These are phyloP conservation scores for Saguinus imperator DNA, from an alignment of 2,113 vertebrate species.

Conservation along the genomic window DNA sequence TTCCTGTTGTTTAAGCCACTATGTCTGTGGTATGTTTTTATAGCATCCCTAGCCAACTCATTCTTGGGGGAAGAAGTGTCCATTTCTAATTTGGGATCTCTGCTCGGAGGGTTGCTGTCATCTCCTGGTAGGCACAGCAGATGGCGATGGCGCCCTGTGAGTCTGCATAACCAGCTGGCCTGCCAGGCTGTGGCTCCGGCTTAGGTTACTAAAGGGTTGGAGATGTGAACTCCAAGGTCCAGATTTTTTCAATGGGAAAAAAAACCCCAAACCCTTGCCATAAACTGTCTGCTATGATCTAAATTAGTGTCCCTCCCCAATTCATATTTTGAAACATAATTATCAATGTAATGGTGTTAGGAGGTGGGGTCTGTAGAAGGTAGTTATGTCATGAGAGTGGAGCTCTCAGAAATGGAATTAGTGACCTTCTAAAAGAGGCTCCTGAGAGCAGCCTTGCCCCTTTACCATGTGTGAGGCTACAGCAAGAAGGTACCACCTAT, in stretches of 20 bases:
- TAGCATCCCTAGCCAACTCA: not conserved
- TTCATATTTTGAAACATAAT: not conserved
- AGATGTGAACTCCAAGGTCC: not conserved
- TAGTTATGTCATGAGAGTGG: not conserved
- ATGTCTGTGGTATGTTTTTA: not conserved
- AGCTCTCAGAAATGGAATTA: not conserved
- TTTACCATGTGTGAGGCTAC: not conserved
- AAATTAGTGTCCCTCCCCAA: not conserved
- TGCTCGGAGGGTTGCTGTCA: not conserved
- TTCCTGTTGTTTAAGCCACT: not conserved
- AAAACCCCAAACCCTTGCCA: not conserved
- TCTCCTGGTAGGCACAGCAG: constrained; percentile 31
- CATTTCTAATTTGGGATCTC: not conserved
- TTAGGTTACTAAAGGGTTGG: not conserved
- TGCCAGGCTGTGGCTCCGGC: not conserved
- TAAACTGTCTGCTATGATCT: not conserved
- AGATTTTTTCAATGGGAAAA: not conserved
- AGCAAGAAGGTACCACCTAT: no score
- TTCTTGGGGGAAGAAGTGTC: accelerated
- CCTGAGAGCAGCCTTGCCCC: no score
- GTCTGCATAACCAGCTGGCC: not conserved
- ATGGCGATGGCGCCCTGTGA: constrained; percentile 53
- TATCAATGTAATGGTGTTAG: not conserved
- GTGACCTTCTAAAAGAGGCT: not conserved
- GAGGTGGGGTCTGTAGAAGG: not conserved